These are phyloP conservation scores for Lycocerus yunnanus DNA, from an alignment of 2,888 invertebrate species.

Conservation along the genomic window DNA sequence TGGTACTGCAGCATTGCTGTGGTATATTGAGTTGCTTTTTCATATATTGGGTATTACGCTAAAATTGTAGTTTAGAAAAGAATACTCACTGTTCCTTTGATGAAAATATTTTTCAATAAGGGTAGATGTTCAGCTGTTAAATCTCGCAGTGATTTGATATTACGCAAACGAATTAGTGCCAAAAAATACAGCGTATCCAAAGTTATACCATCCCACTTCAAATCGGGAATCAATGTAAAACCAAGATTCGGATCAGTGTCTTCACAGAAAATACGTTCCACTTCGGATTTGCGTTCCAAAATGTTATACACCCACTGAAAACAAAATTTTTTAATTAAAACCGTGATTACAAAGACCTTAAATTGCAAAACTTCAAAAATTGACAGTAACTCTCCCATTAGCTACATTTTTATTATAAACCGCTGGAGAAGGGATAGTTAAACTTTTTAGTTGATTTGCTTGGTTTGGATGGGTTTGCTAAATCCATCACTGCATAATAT, in stretches of 20 bases:
- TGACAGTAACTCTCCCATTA: too few relatives aligned
- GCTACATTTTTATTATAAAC: too few relatives aligned
- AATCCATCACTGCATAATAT: too few relatives aligned
- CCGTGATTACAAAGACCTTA: too few relatives aligned
- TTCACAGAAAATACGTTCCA: slow-evolving; percentile 84
- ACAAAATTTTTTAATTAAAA: not conserved
- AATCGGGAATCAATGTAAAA: slow-evolving; percentile 88
- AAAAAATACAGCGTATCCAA: slow-evolving; percentile 82
- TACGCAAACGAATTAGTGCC: slow-evolving; percentile 75
- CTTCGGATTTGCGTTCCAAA: slow-evolving; percentile 87
- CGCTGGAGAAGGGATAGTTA: too few relatives aligned
- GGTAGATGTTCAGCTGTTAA: slow-evolving; percentile 78
- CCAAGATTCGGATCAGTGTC: slow-evolving; percentile 78
- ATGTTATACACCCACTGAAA: slow-evolving; percentile 97
- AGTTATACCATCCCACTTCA: slow-evolving; percentile 91
- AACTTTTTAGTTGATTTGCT: too few relatives aligned
- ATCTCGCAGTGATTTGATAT: slow-evolving; percentile 84
- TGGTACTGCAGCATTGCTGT: too few relatives aligned
- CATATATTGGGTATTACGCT: too few relatives aligned
- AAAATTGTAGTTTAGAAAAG: too few relatives aligned
- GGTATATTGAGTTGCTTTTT: too few relatives aligned
- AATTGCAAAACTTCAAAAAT: too few relatives aligned
- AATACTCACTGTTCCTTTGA: slow-evolving; percentile 73
- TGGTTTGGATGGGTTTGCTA: too few relatives aligned
- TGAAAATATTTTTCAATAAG: slow-evolving; percentile 78